Base-by-base conservation (phyloP, 2,113 vertebrate genomes). In the Salvelinus sp. region DNA sequence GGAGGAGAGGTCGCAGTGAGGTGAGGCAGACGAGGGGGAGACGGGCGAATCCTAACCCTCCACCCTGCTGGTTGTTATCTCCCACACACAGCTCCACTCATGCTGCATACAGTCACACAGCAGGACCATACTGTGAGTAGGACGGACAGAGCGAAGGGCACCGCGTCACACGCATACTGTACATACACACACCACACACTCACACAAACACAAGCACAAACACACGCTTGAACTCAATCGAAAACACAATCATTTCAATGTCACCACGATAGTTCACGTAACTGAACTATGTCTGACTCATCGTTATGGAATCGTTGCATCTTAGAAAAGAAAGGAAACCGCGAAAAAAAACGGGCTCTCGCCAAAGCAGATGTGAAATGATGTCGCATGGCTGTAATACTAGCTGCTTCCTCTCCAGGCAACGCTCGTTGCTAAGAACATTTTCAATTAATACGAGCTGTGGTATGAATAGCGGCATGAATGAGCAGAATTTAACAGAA, bases 401-500 rank as follows among this genome's bases (percentile, higher is more conserved):
- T 47, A 76, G 70, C 65, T 64, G 23, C 69, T 69, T 74, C 47
- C 74, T 83, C 76, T 70, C 58, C 73, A 27, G 78, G 57, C 76
- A 62, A 73, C 70, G 79, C 76, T 69, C 70, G 83, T 74, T 82
- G 77, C 83, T 76, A 62, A 82, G 79, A 60, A 76, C 82, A 89
- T 67, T 4, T 62, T 76, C 64, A 54, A 77, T 83, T 78, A 80
- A 83, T 73, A 79, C 7, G 38, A 38, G 38, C 38, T 38, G 38
- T 38, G 9, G 38, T 38, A 9, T 85, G 76, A 65, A 76, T 66
- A 73, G 69, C 69, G 72, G 69, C 78, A 81, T 85, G 87, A 91
- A 84, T 82, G 77, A 87, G 78, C 86, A 83, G 76, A 88, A 82
- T 87, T 27, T 73, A 81, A 83, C 77, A 87, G 70, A 86, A 72